Conservation (phyloP, 2,888 invertebrate genomes). For the Lutraria lutraria region DNA sequence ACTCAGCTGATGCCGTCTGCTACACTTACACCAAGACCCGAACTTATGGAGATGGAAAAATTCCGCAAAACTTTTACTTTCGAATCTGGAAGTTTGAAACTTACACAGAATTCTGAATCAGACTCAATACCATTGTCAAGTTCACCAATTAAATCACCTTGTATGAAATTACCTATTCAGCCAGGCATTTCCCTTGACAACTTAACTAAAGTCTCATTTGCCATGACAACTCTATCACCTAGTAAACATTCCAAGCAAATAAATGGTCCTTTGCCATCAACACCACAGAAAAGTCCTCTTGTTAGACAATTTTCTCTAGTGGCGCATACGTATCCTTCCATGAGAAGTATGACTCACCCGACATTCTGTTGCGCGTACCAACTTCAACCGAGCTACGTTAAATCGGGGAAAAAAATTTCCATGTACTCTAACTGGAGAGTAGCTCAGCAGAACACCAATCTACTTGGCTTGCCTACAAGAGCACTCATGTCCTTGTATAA, state of each 20-base stretch:
- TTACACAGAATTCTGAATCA: slow-evolving; percentile 11
- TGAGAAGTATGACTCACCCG: slow-evolving; percentile 79
- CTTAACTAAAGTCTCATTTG: not conserved
- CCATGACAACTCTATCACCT: not conserved
- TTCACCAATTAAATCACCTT: slow-evolving; percentile 32
- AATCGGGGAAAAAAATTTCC: slow-evolving; percentile 93
- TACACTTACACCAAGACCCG: slow-evolving; percentile 59
- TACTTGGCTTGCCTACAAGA: slow-evolving; percentile 90
- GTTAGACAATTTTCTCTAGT: slow-evolving; percentile 64
- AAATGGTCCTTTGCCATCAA: slow-evolving; percentile 44
- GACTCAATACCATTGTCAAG: not conserved
- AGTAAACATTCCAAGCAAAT: slow-evolving; percentile 36
- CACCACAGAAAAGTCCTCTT: slow-evolving; percentile 48
- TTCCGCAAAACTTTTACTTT: slow-evolving; percentile 56
- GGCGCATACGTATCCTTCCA: slow-evolving; percentile 81
- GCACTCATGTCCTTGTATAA: slow-evolving; percentile 81
- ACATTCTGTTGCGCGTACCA: slow-evolving; percentile 97
- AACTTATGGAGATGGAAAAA: slow-evolving; percentile 58
- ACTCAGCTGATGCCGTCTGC: slow-evolving; percentile 58
- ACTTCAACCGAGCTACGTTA: slow-evolving; percentile 97
- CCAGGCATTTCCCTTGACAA: not conserved
- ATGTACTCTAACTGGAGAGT: slow-evolving; percentile 97
- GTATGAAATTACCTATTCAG: slow-evolving; percentile 23
- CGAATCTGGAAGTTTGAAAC: slow-evolving; percentile 47
- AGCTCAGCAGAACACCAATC: slow-evolving; percentile 87